Base-by-base conservation (phyloP, 2,888 invertebrate genomes). In the Spodoptera picta region DNA sequence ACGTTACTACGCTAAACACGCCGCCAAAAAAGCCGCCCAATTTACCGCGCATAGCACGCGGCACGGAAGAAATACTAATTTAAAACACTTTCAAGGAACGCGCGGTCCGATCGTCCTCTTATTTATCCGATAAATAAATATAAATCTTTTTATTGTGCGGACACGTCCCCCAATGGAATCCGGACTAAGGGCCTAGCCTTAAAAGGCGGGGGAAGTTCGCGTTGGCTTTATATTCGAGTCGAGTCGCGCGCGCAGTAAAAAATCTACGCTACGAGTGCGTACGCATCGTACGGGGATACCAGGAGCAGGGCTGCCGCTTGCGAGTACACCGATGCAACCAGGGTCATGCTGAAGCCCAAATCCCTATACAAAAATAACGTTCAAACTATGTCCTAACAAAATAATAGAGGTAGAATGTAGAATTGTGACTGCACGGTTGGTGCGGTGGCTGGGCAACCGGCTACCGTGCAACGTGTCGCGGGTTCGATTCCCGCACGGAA, bases 221-320 rank as follows among this genome's bases (percentile, higher is more conserved):
- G 82, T 79, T 71, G 82, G 83, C 86, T 92, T 92, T 85, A 88
- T 91, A 92, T 92, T 88, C 91, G 83, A 73, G 70, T 68, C 85
- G 82, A 83, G 88, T 87, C 83, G 83, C 84, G 81, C 73, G 82
- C 82, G 81, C 75, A 59, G 80, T 89, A 91, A 93, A 93, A 93
- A 93, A 88, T 86, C 79, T 92, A 93, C 93, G 92, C 84, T 91
- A 89, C 90, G 90, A 85, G 86, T 83, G 84, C 87, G 91, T 92
- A 91, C 90, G 88, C 79, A 83, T 83, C 89, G 91, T 92, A 91
- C 86, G 86, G 86, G 85, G 87, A 89, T 87, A 82, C 87, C 87
- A 81, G 70, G 48, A 49, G 62, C 79, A 85, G 86, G 81, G 86
- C 77, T 84, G 83, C 78, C 87, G 63, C 69, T 43, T 48, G 69